A percentile compares a stretch with the other conserved stretches of the same genome.
Conservation (phyloP, 2,113 vertebrate genomes). For the Entomyzon cyanotis region DNA sequence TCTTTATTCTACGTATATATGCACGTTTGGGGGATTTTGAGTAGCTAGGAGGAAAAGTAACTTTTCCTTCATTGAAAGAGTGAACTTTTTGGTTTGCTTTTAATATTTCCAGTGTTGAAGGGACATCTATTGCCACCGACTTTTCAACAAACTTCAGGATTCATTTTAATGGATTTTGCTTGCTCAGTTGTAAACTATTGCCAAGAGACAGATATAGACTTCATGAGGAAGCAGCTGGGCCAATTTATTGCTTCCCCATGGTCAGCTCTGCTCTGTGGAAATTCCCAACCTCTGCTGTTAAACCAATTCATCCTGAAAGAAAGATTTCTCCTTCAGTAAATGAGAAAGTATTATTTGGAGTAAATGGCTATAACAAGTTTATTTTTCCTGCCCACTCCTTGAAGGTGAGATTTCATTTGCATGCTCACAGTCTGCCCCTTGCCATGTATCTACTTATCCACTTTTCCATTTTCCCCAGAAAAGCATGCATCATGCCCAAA, state of each 20-base stretch:
- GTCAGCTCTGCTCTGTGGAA: not conserved
- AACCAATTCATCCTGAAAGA: not conserved
- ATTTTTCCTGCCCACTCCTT: not conserved
- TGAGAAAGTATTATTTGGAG: not conserved
- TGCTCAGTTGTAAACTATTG: not conserved
- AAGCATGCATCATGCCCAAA: not conserved
- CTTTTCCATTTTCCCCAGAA: not conserved
- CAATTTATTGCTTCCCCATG: not conserved
- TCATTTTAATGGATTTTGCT: not conserved
- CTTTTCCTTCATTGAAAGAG: not conserved
- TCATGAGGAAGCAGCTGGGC: not conserved
- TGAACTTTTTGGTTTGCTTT: not conserved
- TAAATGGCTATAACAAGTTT: not conserved
- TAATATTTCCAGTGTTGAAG: not conserved
- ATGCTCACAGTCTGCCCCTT: not conserved
- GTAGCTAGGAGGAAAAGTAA: not conserved
- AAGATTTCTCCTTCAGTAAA: not conserved
- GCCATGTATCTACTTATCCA: not conserved
- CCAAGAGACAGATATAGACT: not conserved
- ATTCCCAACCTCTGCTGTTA: not conserved
- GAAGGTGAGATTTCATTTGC: not conserved
- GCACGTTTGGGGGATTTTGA: not conserved
- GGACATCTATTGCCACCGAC: not conserved
- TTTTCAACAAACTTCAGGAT: not conserved
- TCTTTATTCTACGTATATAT: not conserved